Base-by-base conservation (phyloP, 2,797 vertebrate species). In the Picus viridis region DNA sequence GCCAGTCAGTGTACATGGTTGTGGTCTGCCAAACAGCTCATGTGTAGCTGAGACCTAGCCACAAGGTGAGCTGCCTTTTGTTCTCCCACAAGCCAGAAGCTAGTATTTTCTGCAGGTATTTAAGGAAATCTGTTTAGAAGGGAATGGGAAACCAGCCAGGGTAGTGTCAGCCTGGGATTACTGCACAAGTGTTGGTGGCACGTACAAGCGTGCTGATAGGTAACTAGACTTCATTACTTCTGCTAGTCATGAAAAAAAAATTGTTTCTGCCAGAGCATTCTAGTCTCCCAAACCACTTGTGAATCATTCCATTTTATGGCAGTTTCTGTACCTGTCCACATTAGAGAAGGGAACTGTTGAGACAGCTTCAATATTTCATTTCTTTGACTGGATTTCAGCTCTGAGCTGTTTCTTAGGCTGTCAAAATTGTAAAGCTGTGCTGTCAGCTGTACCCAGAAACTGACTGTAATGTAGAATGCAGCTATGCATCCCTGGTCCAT, bases 291-390 rank as follows among this genome's bases (percentile, higher is more conserved):
- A 79, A 92, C 47, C n/a, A 47, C 45, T 82, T 79, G n/a, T 78
- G 78, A 91, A 71, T 76, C 51, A 53, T 82, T 80, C 54, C 7
- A 6, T 72, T 59, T 77, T 65, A 41, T 27, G 39, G 43, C 74
- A 34, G 53, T 70, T 87, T 87, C 82, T 94, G 13, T 80, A 80
- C 73, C 58, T 88, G 27, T 92, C 72, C 29, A 17, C 2, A 3
- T 67, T 69, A 68, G 75, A 90, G 72, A 94, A 83, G 39, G 30
- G 36, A 90, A 86, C 43, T 85, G 62, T 80, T 92, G 83, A 85
- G 75, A 57, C 23, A 63, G n/a, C 43, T 94, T 92, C 59, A 70
- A 19, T 83, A 65, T 92, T 89, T 93, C 0, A 45, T 85, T 86
- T 75, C 58, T 83, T 69, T 75, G 62, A 32, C 58, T 87, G 84